Base-by-base conservation (phyloP, 2,888 invertebrate genomes). In the Petrophora chlorosata region DNA sequence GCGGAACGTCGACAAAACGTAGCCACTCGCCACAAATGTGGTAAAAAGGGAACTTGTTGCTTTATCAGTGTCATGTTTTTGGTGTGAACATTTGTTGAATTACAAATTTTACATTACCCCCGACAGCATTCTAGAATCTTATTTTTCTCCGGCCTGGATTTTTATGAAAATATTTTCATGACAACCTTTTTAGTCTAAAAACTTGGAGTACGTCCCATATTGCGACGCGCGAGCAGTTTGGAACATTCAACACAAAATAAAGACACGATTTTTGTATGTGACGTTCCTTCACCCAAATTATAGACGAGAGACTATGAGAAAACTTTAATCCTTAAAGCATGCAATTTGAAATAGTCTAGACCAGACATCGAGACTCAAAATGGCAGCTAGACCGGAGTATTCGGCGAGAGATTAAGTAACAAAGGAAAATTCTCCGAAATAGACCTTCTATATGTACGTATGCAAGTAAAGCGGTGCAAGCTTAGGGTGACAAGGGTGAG, bases 1-100 rank as follows among this genome's bases (percentile, higher is more conserved):
- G 67, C 61, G 64, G 67, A 63, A 67, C 67, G 73, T 67, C 73
- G 74, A 77, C 77, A 70, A 75, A 76, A 76, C 74, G 78, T 76
- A 73, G 70, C 75, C 79, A 67, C 76, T 76, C 73, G 70, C 75
- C 79, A 67, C 76, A 78, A 81, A 83, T 79, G 80, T 79, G 78
- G 73, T 74, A 79, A 82, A 82, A 80, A 79, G 74, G 74, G 70
- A 56, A 87, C 86, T 87, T 87, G 87, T 87, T 87, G 87, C 87
- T 86, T 83, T 83, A 79, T 85, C 82, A 79, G 70, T 73, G 79
- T 75, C 80, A 76, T 73, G 78, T 78, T 78, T 78, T 72, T 64
- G 69, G 67, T 72, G 62, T 65, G 68, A 69, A 69, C 74, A 69
- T 73, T 70, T 71, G 71, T 75, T 71, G 64, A 70, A 73, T 73